Evolutionary conservation across 2,113 vertebrate species (phyloP).

Genomic region (Oophaga pumilio): DNA sequence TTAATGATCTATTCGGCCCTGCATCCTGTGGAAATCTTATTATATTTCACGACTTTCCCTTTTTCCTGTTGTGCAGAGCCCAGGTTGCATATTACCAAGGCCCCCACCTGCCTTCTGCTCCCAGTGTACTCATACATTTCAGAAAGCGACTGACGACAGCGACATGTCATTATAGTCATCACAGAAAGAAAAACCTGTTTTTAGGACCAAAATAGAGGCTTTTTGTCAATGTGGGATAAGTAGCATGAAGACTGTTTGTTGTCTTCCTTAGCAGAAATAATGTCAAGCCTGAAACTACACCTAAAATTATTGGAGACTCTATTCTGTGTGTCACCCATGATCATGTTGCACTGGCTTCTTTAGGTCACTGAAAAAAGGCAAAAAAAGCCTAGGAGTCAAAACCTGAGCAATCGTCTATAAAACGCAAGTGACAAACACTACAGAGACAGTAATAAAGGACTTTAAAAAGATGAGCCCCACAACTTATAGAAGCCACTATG

Average conservation of each 20-base stretch:
- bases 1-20: background rate
- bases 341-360: background rate
- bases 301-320: background rate
- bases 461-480: too few relatives aligned
- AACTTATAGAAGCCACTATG: too few relatives aligned
- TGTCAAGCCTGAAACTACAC: background rate
- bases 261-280: too few relatives aligned
- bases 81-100: background rate
- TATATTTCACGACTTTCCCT: constrained; percentile 6
- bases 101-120: background rate
- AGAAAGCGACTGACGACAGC: constrained; percentile 8
- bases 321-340: background rate
- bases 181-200: background rate
- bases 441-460: background rate
- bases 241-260: background rate
- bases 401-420: background rate
- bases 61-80: constrained; percentile 8
- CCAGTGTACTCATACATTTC: background rate
- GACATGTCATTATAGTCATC: background rate
- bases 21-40: background rate
- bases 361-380: background rate
- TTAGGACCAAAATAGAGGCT: background rate
- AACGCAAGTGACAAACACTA: background rate
- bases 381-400: background rate
- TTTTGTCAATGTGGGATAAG: background rate